Percentiles rank a stretch among this genome's conserved stretches.
Conservation (phyloP, 2,113 vertebrate species). For the Budorcas taxicolor region DNA sequence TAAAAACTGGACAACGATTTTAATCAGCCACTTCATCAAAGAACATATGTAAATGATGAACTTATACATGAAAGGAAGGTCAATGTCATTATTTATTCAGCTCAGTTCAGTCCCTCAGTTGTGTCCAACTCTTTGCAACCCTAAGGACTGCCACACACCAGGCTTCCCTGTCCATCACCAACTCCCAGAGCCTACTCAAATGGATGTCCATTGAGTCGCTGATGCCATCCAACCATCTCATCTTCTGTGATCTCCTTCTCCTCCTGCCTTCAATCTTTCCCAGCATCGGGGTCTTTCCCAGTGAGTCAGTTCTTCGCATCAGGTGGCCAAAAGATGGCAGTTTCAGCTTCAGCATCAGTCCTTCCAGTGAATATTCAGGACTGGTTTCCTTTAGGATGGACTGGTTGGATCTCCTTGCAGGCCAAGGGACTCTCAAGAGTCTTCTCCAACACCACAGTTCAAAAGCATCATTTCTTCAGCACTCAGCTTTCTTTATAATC, state of each 20-base stretch:
- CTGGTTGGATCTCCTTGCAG: background rate
- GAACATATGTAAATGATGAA: background rate
- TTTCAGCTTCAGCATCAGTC: background rate
- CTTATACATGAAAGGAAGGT: background rate
- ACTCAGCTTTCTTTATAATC: background rate
- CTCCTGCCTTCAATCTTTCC: background rate
- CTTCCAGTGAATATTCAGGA: background rate
- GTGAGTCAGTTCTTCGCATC: background rate
- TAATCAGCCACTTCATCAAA: background rate
- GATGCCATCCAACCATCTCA: background rate
- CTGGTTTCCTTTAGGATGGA: background rate
- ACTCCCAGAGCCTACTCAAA: background rate
- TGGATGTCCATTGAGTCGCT: background rate
- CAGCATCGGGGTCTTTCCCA: accelerated
- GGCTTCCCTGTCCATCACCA: background rate
- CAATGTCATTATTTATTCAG: background rate
- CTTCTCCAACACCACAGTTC: background rate
- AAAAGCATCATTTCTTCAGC: background rate
- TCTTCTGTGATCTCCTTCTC: background rate
- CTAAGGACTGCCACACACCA: accelerated
- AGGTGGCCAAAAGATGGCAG: background rate
- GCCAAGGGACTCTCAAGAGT: background rate
- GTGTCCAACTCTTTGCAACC: background rate
- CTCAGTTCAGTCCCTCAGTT: background rate
- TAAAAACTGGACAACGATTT: background rate